Conservation (phyloP, 2,113 vertebrate genomes). For the Microcebus griseorufus region DNA sequence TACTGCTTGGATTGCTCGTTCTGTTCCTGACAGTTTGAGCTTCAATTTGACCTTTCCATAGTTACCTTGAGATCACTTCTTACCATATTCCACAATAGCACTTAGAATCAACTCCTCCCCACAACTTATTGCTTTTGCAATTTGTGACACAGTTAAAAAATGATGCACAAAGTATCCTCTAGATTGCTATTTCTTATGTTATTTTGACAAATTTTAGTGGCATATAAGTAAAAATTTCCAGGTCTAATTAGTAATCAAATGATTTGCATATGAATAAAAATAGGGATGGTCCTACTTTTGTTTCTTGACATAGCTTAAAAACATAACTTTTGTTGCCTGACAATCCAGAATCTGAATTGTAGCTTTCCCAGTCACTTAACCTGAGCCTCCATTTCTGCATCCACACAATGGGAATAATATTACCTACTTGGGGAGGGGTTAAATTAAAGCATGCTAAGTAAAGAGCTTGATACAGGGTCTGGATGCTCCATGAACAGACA, state of each 20-base stretch:
- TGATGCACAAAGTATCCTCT: background rate
- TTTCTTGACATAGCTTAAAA: constrained; percentile 13
- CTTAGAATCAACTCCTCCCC: background rate
- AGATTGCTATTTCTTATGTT: background rate
- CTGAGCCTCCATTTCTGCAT: background rate
- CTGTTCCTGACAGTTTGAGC: background rate
- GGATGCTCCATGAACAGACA: background rate
- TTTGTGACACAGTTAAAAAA: background rate
- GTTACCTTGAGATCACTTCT: background rate
- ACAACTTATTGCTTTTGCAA: background rate
- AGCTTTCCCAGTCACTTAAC: background rate
- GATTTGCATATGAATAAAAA: constrained; percentile 2
- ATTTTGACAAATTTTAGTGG: background rate
- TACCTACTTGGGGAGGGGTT: background rate
- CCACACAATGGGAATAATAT: background rate
- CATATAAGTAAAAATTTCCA: constrained; percentile 3
- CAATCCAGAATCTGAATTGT: background rate
- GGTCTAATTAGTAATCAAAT: constrained; percentile 29
- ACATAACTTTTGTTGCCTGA: background rate
- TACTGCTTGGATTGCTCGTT: background rate
- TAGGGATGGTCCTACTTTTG: background rate
- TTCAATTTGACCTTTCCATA: background rate
- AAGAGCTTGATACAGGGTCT: background rate
- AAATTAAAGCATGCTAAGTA: background rate
- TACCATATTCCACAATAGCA: background rate